Evolutionary conservation across 2,113 vertebrate species (phyloP).

Genomic region (Pao palembangensis): DNA sequence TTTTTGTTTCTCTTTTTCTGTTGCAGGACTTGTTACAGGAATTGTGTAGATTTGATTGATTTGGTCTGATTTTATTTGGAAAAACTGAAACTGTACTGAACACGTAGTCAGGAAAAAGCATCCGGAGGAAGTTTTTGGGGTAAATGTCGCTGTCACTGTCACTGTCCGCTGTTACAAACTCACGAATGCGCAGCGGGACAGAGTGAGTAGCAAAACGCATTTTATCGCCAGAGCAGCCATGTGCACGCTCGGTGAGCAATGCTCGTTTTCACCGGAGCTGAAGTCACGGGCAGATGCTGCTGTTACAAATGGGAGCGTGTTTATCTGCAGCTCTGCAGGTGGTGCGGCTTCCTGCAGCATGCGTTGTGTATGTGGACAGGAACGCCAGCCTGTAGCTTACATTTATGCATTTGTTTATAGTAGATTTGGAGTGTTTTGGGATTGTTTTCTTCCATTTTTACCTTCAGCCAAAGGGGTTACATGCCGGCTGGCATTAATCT

Average conservation of each 20-base stretch:
- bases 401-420: not conserved
- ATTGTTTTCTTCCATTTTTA: slow-evolving; percentile 8
- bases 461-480: too few species aligned
- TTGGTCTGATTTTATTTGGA: not conserved
- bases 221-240: too few species aligned
- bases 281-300: slow-evolving; percentile 45
- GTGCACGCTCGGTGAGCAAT: too few species aligned
- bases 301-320: slow-evolving; percentile 23
- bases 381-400: slow-evolving; percentile 2
- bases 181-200: too few species aligned
- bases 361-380: not conserved
- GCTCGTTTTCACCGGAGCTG: slow-evolving; percentile 28
- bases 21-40: slow-evolving; percentile 5
- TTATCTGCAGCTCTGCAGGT: slow-evolving; percentile 69
- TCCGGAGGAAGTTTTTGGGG: too few species aligned
- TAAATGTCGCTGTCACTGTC: too few species aligned
- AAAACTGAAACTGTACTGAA: not conserved
- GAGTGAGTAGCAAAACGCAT: too few species aligned
- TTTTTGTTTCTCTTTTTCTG: slow-evolving; percentile 1
- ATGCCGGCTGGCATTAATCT: too few species aligned
- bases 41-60: slow-evolving; percentile 11
- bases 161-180: too few species aligned
- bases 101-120: not conserved
- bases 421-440: slow-evolving; percentile 8
- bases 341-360: slow-evolving; percentile 10